Conservation (phyloP, 1,140 invertebrate species). For the Zaprionus lachaisei region DNA sequence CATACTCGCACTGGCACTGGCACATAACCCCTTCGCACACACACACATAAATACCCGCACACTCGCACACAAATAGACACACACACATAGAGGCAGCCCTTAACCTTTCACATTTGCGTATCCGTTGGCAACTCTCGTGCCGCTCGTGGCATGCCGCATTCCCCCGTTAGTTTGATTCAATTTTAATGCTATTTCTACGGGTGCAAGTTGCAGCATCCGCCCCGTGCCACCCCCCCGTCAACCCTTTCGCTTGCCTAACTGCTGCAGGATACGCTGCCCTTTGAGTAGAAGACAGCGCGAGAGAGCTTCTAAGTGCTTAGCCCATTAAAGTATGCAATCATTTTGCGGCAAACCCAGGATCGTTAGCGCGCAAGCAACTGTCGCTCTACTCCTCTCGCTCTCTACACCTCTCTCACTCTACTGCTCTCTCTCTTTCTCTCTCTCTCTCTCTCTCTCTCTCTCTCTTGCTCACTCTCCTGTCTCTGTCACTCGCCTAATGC, state of each 20-base stretch:
- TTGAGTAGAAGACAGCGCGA: constrained; percentile 1
- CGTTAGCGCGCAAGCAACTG: not conserved
- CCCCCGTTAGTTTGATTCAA: constrained; percentile 75
- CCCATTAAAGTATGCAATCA: constrained; percentile 83
- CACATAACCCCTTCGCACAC: constrained; percentile 21
- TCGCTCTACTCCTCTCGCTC: not conserved
- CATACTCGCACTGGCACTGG: not conserved
- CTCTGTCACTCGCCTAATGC: constrained; percentile 14
- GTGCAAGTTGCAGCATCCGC: constrained; percentile 66
- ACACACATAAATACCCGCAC: constrained; percentile 51
- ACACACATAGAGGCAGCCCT: constrained; percentile 35
- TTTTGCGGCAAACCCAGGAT: constrained; percentile 66
- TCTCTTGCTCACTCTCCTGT: not conserved
- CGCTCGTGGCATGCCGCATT: not conserved
- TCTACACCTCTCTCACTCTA: not conserved
- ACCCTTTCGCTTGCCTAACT: no score
- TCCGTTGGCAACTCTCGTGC: constrained; percentile 21
- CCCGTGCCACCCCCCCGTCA: not conserved
- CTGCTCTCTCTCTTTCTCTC: not conserved
- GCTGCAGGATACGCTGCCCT: not conserved
- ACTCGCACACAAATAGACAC: constrained; percentile 51
- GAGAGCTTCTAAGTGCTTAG: constrained; percentile 66
- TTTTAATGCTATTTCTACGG: constrained; percentile 69
- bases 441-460: not conserved
- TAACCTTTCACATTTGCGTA: constrained; percentile 79